Conservation (phyloP, 2,797 vertebrate species). For the Siniperca obscura region DNA sequence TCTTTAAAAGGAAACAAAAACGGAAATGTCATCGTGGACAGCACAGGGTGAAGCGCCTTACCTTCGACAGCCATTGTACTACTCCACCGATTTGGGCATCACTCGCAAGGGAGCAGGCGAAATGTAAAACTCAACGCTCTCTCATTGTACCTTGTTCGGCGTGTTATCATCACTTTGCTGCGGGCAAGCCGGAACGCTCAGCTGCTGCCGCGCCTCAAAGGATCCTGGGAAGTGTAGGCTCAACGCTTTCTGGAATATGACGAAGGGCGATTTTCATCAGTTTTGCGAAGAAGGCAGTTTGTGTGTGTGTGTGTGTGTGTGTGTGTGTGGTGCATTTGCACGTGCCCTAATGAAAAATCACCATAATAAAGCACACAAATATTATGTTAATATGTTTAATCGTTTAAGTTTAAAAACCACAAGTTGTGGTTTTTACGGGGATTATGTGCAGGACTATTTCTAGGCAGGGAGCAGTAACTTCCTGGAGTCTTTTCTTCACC, state of each 20-base stretch:
- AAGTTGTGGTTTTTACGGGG: background rate
- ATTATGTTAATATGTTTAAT: no score
- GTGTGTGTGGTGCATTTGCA: no score
- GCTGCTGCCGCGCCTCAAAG: conserved; percentile 69
- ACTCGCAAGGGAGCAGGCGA: conserved; percentile 44
- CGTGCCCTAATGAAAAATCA: background rate
- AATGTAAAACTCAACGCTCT: conserved; percentile 63
- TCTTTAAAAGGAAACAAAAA: background rate
- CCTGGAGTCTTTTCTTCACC: no score
- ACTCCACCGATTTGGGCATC: conserved; percentile 76
- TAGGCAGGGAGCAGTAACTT: background rate
- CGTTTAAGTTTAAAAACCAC: background rate
- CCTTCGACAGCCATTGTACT: conserved; percentile 86
- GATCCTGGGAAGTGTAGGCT: conserved; percentile 83
- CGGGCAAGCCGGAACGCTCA: conserved; percentile 74
- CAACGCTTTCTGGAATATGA: conserved; percentile 10
- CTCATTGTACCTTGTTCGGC: conserved; percentile 72
- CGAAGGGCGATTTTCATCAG: background rate
- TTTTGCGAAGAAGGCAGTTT: conserved; percentile 4
- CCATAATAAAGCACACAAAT: background rate
- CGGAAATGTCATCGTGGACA: background rate
- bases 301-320: background rate
- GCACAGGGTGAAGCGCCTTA: conserved; percentile 59
- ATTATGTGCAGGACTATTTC: background rate
- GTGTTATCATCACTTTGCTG: conserved; percentile 80